These are phyloP conservation scores for Cladopsammia gracilis DNA, from an alignment of 64 coral and sea anemone genomes.

Conservation along the genomic window DNA sequence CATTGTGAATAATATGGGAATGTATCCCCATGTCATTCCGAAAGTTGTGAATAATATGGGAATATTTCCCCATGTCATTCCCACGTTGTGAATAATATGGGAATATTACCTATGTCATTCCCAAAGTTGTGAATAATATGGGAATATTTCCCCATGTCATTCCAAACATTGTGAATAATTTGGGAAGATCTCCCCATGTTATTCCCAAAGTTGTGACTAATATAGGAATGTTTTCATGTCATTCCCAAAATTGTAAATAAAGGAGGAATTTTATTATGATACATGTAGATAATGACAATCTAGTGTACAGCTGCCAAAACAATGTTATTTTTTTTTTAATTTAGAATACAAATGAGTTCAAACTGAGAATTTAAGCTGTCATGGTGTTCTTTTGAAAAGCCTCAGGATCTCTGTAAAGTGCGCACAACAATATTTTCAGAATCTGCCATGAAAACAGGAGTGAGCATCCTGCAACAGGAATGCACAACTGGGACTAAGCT, in stretches of 20 bases:
- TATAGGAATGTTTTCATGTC: not conserved
- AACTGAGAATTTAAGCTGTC: too few species aligned
- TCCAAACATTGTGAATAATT: not conserved
- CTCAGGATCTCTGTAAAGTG: too few species aligned
- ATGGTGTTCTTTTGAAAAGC: too few species aligned
- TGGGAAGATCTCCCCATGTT: not conserved
- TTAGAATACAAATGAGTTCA: too few species aligned
- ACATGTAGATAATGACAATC: too few species aligned
- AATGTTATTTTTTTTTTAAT: not conserved
- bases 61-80: not conserved
- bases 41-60: not conserved
- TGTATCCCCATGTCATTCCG: too few species aligned
- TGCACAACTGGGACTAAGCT: too few species aligned
- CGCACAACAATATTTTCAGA: too few species aligned
- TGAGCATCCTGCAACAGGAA: too few species aligned
- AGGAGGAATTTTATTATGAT: not conserved
- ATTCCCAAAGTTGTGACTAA: not conserved
- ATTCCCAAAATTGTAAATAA: slow-evolving; percentile 1
- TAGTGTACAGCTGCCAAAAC: not conserved
- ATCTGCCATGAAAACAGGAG: too few species aligned
- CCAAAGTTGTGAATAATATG: not conserved
- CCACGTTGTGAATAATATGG: not conserved
- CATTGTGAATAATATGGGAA: too few species aligned
- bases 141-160: not conserved
- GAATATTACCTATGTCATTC: not conserved